Base-by-base conservation (phyloP, 2,888 invertebrate genomes). In the Rambutsinella grinnellia region DNA sequence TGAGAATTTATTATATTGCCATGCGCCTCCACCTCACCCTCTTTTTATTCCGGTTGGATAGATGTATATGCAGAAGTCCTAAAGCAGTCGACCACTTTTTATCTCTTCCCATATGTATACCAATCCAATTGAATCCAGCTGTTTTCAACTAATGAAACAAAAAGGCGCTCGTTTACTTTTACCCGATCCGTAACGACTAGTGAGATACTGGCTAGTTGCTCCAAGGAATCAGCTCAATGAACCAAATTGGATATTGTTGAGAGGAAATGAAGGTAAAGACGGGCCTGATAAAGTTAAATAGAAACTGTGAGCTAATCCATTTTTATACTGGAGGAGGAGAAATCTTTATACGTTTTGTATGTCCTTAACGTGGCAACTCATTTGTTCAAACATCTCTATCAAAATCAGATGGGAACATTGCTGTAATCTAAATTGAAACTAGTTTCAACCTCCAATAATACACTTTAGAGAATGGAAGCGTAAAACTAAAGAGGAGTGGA, bases 311-410 rank as follows among this genome's bases (percentile, higher is more conserved):
- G 36, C 57, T 23, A 66, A 53, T 72, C 60, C 72, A 72, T 60
- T 66, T 36, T 44, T 49, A 13, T 49, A 49, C 3, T n/a, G n/a
- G 15, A 49, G 15, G n/a, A n/a, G n/a, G 6, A 49, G 49, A 49
- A 49, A 36, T 13, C 49, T 17, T 49, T 49, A 49, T 60, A 8
- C 36, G 36, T n/a, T n/a, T n/a, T n/a, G n/a, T n/a, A n/a, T n/a
- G n/a, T n/a, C n/a, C n/a, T n/a, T n/a, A n/a, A 72, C 51, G 71
- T 74, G 74, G 66, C 36, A 74, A 74, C 67, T 74, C 61, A 67
- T 74, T 74, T 67, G 67, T 67, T 74, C n/a, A 49, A 8, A 61
- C 67, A 67, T 67, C 74, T 67, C 74, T 36, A 62, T 74, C 67
- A 67, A 74, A 74, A 74, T 74, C 67, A 67, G 67, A 66, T 74